Evolutionary conservation across 2,888 invertebrate species (phyloP), one percentile per base, ranked within the genome.

Genomic region (Eilema griseolum): DNA sequence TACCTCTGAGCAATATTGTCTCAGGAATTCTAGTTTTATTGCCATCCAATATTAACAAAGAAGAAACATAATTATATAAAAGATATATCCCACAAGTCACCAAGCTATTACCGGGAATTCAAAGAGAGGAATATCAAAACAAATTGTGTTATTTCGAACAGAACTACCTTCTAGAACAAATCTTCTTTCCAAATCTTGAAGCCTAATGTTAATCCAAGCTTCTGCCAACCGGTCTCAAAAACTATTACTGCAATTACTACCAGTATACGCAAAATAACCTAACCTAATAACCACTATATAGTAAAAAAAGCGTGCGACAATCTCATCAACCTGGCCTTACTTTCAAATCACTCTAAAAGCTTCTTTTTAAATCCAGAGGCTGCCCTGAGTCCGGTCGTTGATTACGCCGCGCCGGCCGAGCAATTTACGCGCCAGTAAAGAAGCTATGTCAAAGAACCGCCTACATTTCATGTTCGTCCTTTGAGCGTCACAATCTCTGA

Each of bases 401-500:
- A 77, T 77, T 81, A 76, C 77, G 67, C 61, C 61, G 41, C 41
- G 61, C 56, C 41, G 68, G 72, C 68, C 69, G 70, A 72, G 77
- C 74, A 77, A 81, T 81, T 79, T 77, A 61, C 77, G 62, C 69
- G 71, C 69, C 67, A 61, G 72, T 71, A 74, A 75, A 76, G 76
- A 69, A 77, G 66, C 62, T 57, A 72, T 72, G 74, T 81, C 81
- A 83, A 82, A 81, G 79, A 72, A 79, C 31, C 69, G 61, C 66
- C 65, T 62, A 67, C 74, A 77, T 68, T 71, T 72, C 71, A 69
- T 56, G 66, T 41, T 67, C 67, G 68, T 71, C 77, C 75, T 82
- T 81, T 81, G 77, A 83, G 66, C 60, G 61, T 52, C 61, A 37
- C 73, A 72, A 68, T 74, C 75, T 77, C 63, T 64, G 73, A 26